These are phyloP conservation scores for Cavia porcellus DNA, from an alignment of 2,113 vertebrate species.

Conservation along the genomic window DNA sequence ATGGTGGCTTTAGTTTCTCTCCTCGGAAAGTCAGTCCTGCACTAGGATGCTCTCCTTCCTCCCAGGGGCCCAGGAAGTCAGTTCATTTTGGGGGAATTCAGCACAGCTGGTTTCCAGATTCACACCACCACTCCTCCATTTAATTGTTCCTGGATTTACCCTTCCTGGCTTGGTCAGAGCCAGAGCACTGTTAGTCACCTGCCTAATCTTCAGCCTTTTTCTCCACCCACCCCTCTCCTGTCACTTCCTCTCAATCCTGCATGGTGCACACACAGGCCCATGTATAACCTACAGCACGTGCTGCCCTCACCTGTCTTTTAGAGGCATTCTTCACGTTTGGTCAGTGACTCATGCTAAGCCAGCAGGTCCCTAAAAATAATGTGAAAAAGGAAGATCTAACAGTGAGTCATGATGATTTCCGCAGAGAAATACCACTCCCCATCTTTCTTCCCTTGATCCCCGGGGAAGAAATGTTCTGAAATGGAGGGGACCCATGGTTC, in stretches of 20 bases:
- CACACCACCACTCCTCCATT: neutral
- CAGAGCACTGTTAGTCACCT: neutral
- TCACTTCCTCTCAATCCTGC: neutral
- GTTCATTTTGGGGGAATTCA: neutral
- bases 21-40: neutral
- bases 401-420: neutral
- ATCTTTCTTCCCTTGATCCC: neutral
- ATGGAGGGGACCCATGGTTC: neutral
- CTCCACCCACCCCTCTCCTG: neutral
- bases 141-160: neutral
- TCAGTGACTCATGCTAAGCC: neutral
- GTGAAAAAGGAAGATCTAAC: neutral
- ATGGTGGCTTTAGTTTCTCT: neutral
- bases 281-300: too few species aligned
- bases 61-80: neutral
- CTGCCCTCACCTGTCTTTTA: neutral
- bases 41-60: neutral
- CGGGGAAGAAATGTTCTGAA: neutral
- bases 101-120: neutral
- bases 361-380: neutral
- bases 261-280: neutral
- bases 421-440: neutral
- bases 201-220: neutral
- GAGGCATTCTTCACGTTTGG: neutral
- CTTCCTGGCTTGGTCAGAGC: neutral